Conservation (phyloP, 2,888 invertebrate species). For the Nebria salina region DNA sequence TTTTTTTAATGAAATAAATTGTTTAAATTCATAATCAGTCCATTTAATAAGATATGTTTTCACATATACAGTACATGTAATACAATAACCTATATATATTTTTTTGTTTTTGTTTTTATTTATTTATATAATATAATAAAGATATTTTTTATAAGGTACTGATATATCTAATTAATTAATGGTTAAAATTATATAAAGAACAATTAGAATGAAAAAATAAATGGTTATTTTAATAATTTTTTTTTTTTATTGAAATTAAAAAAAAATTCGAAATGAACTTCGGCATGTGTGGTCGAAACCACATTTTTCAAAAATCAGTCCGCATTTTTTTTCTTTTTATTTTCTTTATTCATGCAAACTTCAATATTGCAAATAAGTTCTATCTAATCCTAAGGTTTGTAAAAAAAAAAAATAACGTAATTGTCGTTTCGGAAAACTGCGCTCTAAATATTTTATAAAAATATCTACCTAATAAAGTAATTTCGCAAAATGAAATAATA, state of each 20-base stretch:
- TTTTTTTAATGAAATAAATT: conserved; percentile 22
- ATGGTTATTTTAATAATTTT: conserved; percentile 18
- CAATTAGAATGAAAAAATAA: conserved; percentile 43
- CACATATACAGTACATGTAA: conserved; percentile 56
- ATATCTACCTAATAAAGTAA: conserved; percentile 23
- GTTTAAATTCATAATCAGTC: conserved; percentile 54
- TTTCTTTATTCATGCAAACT: conserved; percentile 35
- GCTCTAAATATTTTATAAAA: conserved; percentile 4
- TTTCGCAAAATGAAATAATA: conserved; percentile 31
- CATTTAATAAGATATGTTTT: conserved; percentile 61
- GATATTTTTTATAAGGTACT: conserved; percentile 41
- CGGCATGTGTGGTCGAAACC: conserved; percentile 19
- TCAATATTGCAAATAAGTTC: conserved; percentile 29
- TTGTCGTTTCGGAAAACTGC: neutral
- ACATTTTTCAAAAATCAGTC: conserved; percentile 42
- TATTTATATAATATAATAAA: conserved; percentile 40
- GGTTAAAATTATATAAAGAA: conserved; percentile 36
- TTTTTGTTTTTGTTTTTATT: neutral
- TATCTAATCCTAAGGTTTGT: conserved; percentile 30
- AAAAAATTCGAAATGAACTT: conserved; percentile 20
- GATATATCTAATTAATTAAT: conserved; percentile 41
- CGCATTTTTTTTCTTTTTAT: conserved; percentile 29
- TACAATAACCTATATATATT: conserved; percentile 40
- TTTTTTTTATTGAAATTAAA: neutral
- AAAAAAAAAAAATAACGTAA: neutral